These are phyloP conservation scores for Semicossyphus pulcher DNA, from an alignment of 2,113 vertebrate species.

Conservation along the genomic window DNA sequence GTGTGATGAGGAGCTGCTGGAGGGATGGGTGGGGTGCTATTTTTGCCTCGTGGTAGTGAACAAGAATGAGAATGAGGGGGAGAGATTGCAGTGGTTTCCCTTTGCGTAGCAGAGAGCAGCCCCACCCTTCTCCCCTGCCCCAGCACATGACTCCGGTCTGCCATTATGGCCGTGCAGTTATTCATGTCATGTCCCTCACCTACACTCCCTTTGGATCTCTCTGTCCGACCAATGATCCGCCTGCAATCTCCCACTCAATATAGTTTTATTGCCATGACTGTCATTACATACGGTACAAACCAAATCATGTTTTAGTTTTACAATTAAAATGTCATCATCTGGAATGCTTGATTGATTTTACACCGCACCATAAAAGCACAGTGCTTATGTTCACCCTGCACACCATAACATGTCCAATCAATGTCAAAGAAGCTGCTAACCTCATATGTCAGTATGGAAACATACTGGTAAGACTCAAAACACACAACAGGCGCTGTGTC, in stretches of 20 bases:
- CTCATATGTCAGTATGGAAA: too few relatives aligned
- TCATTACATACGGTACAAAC: not conserved
- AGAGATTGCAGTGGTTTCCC: constrained; percentile 54
- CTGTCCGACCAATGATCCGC: not conserved
- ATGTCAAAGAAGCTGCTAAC: too few relatives aligned
- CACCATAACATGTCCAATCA: too few relatives aligned
- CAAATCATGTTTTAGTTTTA: not conserved
- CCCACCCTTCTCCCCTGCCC: constrained; percentile 54
- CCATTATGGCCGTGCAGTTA: constrained; percentile 44
- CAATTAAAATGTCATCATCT: not conserved
- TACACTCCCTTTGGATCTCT: not conserved
- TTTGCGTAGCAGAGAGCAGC: constrained; percentile 43
- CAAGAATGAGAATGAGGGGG: constrained; percentile 15
- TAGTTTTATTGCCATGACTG: not conserved
- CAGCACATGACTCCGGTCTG: constrained; percentile 23
- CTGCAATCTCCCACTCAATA: not conserved
- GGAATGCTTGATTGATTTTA: not conserved
- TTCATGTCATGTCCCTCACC: constrained; percentile 24
- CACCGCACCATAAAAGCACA: not conserved
- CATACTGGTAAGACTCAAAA: too few relatives aligned
- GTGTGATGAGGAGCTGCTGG: constrained; percentile 21
- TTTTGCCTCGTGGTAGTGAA: not conserved
- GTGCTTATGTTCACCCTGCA: not conserved
- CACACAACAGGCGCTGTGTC: too few relatives aligned
- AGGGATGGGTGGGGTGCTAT: constrained; percentile 2